Evolutionary conservation across 2,888 invertebrate species (phyloP).

Genomic region (Nephrocerus scutellatus): DNA sequence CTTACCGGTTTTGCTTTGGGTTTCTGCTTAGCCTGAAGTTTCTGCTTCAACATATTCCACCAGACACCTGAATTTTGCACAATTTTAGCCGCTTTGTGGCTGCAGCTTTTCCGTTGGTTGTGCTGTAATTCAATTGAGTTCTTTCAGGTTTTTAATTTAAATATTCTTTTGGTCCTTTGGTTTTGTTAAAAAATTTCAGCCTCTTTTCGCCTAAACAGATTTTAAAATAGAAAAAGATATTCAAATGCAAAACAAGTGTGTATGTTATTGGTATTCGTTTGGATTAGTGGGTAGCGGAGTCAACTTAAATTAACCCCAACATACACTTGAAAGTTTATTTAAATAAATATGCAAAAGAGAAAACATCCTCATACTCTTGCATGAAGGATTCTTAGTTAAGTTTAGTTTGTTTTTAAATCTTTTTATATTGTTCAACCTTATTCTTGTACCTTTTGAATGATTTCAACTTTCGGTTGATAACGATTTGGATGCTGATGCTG

Average conservation of each 20-base stretch:
- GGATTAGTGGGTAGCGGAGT: too few species aligned
- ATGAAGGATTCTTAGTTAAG: too few species aligned
- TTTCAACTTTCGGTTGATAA: conserved; percentile 20
- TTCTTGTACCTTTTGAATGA: conserved; percentile 21
- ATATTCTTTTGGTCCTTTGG: conserved; percentile 6
- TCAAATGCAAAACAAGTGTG: too few species aligned
- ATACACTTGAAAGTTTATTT: not conserved
- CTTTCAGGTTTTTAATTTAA: conserved; percentile 21
- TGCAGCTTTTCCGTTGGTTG: not conserved
- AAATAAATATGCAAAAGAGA: conserved; percentile 4
- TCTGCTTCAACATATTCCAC: conserved; percentile 46
- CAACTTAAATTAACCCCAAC: too few species aligned
- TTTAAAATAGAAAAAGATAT: too few species aligned
- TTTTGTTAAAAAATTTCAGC: conserved; percentile 1
- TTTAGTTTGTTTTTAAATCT: too few species aligned
- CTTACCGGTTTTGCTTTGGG: conserved; percentile 48
- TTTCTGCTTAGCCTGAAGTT: conserved; percentile 45
- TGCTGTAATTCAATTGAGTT: conserved; percentile 16
- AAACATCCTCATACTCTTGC: conserved; percentile 17
- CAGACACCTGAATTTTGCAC: conserved; percentile 30
- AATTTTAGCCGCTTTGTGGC: conserved; percentile 21
- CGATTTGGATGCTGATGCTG: conserved; percentile 18
- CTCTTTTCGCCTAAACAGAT: too few species aligned
- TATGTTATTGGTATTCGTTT: too few species aligned
- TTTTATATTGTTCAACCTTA: too few species aligned